These are phyloP conservation scores for Cyprinodon brontotheroides DNA, from an alignment of 2,113 vertebrate genomes.

Conservation along the genomic window DNA sequence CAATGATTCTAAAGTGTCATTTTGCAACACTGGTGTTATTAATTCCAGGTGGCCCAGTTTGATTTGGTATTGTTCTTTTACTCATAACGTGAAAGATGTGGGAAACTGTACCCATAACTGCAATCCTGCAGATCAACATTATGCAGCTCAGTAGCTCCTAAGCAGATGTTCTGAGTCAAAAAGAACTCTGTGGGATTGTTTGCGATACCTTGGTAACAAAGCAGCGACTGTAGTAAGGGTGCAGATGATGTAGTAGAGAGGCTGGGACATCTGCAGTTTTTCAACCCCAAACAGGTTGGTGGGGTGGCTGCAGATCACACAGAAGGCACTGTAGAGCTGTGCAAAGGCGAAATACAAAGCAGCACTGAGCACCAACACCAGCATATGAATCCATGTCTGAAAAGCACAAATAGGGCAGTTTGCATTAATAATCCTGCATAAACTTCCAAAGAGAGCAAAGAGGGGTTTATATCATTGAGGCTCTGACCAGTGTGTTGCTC, in stretches of 20 bases:
- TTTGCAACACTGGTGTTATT: too few species aligned
- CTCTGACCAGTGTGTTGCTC: slow-evolving; percentile 90
- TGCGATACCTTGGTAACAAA: slow-evolving; percentile 86
- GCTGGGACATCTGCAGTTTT: slow-evolving; percentile 80
- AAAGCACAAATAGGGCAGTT: slow-evolving; percentile 25
- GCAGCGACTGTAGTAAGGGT: slow-evolving; percentile 82
- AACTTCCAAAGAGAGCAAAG: neutral
- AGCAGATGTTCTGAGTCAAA: neutral
- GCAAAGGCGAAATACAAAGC: slow-evolving; percentile 83
- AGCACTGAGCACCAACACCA: slow-evolving; percentile 79
- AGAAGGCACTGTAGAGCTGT: slow-evolving; percentile 81
- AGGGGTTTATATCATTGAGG: neutral
- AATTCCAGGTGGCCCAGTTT: neutral
- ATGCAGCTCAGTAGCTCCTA: neutral
- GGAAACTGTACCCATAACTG: too few species aligned
- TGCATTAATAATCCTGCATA: neutral
- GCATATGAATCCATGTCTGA: slow-evolving; percentile 88
- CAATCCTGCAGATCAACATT: neutral
- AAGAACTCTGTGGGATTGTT: neutral
- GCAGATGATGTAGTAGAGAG: slow-evolving; percentile 87
- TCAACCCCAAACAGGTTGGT: slow-evolving; percentile 88
- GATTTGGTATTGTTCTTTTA: neutral
- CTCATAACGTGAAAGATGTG: neutral
- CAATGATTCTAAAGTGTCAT: neutral
- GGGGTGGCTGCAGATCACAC: slow-evolving; percentile 82